These are phyloP conservation scores for Prionace glauca DNA, from an alignment of 2,797 vertebrate species.

Conservation along the genomic window DNA sequence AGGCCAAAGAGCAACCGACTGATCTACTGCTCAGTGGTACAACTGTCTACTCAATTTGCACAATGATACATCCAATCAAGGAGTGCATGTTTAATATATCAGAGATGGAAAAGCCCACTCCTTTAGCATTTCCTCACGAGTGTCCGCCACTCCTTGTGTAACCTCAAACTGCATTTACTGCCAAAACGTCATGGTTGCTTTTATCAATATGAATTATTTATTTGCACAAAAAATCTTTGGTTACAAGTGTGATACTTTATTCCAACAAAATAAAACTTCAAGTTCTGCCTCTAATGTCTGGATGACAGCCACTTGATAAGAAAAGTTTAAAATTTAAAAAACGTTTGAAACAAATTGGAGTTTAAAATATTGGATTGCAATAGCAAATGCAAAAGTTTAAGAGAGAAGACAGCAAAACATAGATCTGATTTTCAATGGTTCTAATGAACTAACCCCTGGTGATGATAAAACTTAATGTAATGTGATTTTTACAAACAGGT, in stretches of 20 bases:
- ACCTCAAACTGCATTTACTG: neutral
- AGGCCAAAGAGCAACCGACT: too few species aligned
- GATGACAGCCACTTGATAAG: neutral
- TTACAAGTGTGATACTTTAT: too few species aligned
- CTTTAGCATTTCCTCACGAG: neutral
- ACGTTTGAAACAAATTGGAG: neutral
- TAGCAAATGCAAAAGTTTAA: neutral
- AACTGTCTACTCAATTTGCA: neutral
- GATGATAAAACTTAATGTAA: slow-evolving; percentile 14
- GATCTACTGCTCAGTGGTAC: too few species aligned
- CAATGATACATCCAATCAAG: neutral
- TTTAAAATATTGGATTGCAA: neutral
- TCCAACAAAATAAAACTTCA: neutral
- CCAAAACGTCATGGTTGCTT: neutral
- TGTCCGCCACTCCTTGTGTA: neutral
- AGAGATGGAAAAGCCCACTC: neutral
- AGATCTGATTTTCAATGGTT: neutral
- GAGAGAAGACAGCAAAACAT: neutral
- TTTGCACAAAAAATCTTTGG: neutral
- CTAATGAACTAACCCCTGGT: slow-evolving; percentile 11
- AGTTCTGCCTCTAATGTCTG: neutral
- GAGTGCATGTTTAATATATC: neutral
- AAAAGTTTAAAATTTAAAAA: neutral
- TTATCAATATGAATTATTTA: neutral
- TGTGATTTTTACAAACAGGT: neutral